Conservation (phyloP, 2,797 vertebrate species). For the Spheniscus humboldti region DNA sequence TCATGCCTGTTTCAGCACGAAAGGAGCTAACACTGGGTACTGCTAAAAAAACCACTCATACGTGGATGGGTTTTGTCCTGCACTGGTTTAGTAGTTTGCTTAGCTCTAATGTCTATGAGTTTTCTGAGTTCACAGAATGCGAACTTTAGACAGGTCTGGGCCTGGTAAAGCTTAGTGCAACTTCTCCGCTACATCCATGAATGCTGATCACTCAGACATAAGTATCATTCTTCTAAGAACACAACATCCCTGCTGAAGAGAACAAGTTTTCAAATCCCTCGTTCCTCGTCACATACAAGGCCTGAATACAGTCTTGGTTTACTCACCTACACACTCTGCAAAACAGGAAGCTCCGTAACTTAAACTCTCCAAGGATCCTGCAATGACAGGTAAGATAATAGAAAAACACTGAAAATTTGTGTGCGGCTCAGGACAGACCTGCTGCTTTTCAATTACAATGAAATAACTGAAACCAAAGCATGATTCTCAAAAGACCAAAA, state of each 20-base stretch:
- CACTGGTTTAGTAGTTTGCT: background rate
- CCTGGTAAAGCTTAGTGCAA: background rate
- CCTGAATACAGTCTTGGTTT: background rate
- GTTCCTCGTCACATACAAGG: background rate
- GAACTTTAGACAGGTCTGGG: background rate
- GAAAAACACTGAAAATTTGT: background rate
- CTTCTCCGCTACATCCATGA: background rate
- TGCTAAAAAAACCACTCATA: background rate
- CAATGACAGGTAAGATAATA: constrained; percentile 8
- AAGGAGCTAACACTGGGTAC: background rate
- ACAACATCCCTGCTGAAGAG: background rate
- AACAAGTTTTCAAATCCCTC: background rate
- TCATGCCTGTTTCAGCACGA: background rate
- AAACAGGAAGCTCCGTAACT: background rate
- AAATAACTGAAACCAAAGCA: background rate
- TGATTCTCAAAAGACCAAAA: background rate
- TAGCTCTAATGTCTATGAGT: background rate
- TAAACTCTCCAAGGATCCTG: background rate
- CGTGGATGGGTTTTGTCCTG: background rate
- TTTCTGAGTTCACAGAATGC: background rate
- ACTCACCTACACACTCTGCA: constrained; percentile 40
- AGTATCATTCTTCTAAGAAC: background rate
- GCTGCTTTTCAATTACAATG: background rate
- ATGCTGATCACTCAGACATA: background rate
- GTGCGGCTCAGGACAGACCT: background rate